phyloP scores from a whole-genome alignment of 2,888 invertebrate species.

The Scaptomyza polygonia region DNA sequence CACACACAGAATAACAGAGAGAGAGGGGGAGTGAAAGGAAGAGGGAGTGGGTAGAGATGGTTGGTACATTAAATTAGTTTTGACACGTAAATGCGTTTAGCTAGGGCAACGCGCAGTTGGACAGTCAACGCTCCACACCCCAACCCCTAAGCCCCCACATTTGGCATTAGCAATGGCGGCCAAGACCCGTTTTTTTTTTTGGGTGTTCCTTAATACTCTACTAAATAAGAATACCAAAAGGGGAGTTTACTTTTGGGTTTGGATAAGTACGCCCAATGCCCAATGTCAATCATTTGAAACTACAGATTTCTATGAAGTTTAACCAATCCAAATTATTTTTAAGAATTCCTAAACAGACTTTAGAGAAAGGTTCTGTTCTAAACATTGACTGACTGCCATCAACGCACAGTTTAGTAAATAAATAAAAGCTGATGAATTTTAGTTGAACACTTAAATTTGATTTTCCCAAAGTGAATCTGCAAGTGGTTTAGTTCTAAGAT shows the following conservation, averaged over 20 bases:
- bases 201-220: constrained; percentile 5
- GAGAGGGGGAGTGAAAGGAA: not conserved
- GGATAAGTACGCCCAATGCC: no score
- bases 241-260: not conserved
- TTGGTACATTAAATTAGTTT: constrained; percentile 74
- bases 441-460: no score
- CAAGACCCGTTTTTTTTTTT: not conserved
- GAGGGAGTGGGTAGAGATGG: not conserved
- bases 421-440: no score
- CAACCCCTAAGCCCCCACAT: not conserved
- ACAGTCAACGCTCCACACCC: not conserved
- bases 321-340: no score
- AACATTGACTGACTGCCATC: no score
- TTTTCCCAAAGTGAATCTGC: no score
- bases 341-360: no score
- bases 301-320: no score
- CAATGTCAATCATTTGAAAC: no score
- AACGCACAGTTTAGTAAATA: no score
- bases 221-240: not conserved
- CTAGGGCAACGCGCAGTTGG: constrained; percentile 28
- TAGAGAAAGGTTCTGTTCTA: no score
- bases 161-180: constrained; percentile 5
- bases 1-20: no score
- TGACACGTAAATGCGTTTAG: constrained; percentile 80
- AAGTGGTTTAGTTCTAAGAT: not conserved